Conservation (phyloP, 2,113 vertebrate genomes). For the Emydura subglobosa region DNA sequence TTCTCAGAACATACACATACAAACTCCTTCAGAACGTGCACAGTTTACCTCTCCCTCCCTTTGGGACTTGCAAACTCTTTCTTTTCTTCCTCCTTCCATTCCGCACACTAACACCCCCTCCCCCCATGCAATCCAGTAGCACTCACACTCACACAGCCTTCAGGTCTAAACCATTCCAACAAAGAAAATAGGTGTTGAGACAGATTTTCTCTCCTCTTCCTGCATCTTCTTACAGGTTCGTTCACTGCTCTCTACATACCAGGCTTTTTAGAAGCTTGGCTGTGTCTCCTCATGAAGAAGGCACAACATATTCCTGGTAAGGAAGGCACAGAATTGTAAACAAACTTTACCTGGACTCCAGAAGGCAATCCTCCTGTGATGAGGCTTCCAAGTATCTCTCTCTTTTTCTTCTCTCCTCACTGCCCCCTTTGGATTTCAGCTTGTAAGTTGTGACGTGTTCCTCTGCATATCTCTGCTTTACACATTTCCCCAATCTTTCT, state of each 20-base stretch:
- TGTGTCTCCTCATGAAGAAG: neutral
- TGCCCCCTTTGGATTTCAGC: conserved; percentile 51
- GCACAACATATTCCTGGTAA: conserved; percentile 23
- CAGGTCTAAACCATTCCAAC: neutral
- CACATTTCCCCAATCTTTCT: conserved; percentile 46
- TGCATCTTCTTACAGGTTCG: neutral
- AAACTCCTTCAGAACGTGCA: neutral
- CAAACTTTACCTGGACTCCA: conserved; percentile 70
- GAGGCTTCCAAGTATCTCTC: conserved; percentile 50
- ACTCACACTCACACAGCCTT: neutral
- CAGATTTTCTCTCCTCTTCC: neutral
- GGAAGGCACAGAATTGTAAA: conserved; percentile 46
- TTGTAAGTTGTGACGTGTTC: conserved; percentile 61
- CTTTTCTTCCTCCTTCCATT: neutral
- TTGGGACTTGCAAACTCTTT: conserved; percentile 2
- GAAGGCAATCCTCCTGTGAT: conserved; percentile 42
- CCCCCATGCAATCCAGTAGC: neutral
- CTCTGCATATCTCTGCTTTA: conserved; percentile 49
- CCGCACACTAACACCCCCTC: neutral
- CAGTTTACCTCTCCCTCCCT: neutral
- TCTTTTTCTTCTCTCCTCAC: conserved; percentile 45
- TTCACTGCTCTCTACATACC: neutral
- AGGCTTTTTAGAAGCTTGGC: neutral
- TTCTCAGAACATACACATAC: neutral
- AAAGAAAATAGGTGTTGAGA: neutral